Conservation (phyloP, 2,797 vertebrate species). For the Mycteria americana region DNA sequence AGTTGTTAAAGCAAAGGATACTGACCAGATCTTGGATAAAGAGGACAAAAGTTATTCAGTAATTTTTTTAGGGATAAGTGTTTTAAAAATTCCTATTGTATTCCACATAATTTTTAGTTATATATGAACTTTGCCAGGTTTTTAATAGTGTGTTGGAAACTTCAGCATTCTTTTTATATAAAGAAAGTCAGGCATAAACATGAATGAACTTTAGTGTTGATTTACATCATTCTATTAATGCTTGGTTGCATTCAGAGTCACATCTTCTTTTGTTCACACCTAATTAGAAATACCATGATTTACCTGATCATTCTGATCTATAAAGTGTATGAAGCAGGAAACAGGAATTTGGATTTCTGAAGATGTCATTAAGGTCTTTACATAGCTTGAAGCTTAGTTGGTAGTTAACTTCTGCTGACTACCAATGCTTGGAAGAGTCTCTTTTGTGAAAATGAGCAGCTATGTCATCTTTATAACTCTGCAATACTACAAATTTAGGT, state of each 20-base stretch:
- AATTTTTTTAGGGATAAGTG: neutral
- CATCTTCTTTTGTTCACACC: neutral
- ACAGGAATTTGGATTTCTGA: neutral
- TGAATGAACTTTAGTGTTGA: neutral
- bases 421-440: neutral
- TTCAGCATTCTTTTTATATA: neutral
- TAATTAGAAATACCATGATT: neutral
- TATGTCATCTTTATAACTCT: neutral
- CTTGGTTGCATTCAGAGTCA: neutral
- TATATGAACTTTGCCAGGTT: neutral
- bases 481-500: neutral
- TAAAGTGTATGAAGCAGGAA: neutral
- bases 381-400: neutral
- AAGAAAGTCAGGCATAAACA: neutral
- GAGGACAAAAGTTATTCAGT: neutral
- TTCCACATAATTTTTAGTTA: neutral
- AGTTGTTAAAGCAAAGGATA: neutral
- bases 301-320: neutral
- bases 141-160: neutral
- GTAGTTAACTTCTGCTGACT: neutral
- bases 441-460: neutral
- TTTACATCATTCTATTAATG: neutral
- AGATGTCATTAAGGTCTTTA: neutral
- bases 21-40: neutral
- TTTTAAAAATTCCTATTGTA: neutral